A percentile compares a stretch with the other conserved stretches of the same genome.
phyloP scores from a whole-genome alignment of 1,140 invertebrate species.

The Penaeus vannamei region DNA sequence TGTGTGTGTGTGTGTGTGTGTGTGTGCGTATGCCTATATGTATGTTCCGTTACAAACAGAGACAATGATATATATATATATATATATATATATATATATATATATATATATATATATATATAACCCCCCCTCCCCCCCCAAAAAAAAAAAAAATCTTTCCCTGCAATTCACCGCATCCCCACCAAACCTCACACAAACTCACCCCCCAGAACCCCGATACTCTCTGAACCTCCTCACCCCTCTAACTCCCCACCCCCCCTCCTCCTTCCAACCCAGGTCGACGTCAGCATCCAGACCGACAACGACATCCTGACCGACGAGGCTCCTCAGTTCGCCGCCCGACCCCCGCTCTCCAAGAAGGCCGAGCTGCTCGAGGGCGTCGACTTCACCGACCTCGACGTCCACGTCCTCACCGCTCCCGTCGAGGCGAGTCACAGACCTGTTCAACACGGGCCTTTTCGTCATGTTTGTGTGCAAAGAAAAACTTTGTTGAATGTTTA shows the following conservation, averaged over 20 bases:
- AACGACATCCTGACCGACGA: constrained; percentile 70
- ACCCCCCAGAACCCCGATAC: no score
- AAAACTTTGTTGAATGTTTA: background rate
- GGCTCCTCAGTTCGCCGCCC: constrained; percentile 70
- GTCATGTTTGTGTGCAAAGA: background rate
- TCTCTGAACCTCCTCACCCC: no score
- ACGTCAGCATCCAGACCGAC: constrained; percentile 69
- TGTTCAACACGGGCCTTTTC: no score
- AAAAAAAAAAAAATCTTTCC: background rate
- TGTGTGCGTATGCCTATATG: background rate
- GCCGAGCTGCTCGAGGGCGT: constrained; percentile 68
- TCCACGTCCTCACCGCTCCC: constrained; percentile 45
- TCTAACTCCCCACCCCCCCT: no score
- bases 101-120: background rate
- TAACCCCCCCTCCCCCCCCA: no score
- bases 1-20: constrained; percentile 23
- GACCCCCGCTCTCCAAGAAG: constrained; percentile 70
- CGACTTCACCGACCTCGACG: constrained; percentile 56
- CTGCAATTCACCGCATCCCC: no score
- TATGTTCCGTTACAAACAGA: background rate
- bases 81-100: background rate
- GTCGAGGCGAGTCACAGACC: constrained; percentile 1
- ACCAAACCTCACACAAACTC: no score
- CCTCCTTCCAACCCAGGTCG: constrained; percentile 34
- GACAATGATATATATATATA: background rate